Percentiles rank a stretch among this genome's conserved stretches.
These are phyloP conservation scores for Trichopoda pennipes DNA, from an alignment of 2,888 invertebrate genomes.

Conservation along the genomic window DNA sequence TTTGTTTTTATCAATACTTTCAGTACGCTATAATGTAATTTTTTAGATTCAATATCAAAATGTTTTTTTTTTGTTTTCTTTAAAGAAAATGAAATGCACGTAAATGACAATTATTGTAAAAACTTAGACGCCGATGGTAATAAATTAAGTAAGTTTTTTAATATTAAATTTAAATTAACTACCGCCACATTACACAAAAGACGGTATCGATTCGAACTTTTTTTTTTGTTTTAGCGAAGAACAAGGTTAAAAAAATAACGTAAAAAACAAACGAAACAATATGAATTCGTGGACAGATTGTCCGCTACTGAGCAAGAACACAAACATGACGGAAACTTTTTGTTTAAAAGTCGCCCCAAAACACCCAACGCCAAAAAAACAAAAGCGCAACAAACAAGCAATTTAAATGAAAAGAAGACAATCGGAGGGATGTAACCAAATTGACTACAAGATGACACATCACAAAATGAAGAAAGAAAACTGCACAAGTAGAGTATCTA, in stretches of 20 bases:
- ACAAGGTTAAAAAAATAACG: constrained; percentile 17
- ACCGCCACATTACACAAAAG: constrained; percentile 3
- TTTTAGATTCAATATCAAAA: constrained; percentile 19
- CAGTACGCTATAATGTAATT: constrained; percentile 11
- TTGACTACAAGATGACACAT: constrained; percentile 59
- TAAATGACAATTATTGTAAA: constrained; percentile 26
- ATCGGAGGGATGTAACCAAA: constrained; percentile 42
- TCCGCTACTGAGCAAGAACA: constrained; percentile 61
- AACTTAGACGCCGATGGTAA: constrained; percentile 28
- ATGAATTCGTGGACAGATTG: constrained; percentile 65
- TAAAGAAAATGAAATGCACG: constrained; percentile 23
- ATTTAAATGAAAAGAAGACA: constrained; percentile 5
- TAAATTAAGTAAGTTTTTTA: neutral
- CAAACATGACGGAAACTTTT: constrained; percentile 66
- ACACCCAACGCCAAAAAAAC: constrained; percentile 4
- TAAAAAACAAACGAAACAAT: constrained; percentile 53
- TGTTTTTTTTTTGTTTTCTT: neutral
- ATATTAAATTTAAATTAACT: constrained; percentile 19
- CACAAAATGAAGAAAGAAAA: constrained; percentile 12
- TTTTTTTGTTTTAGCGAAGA: constrained; percentile 30
- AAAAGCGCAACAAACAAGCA: constrained; percentile 2
- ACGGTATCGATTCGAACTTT: constrained; percentile 38
- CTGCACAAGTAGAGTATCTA: constrained; percentile 40
- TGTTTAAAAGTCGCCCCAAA: constrained; percentile 55
- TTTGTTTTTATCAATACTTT: constrained; percentile 9